Conservation (phyloP, 1,140 invertebrate genomes). For the Monochamus saltuarius region DNA sequence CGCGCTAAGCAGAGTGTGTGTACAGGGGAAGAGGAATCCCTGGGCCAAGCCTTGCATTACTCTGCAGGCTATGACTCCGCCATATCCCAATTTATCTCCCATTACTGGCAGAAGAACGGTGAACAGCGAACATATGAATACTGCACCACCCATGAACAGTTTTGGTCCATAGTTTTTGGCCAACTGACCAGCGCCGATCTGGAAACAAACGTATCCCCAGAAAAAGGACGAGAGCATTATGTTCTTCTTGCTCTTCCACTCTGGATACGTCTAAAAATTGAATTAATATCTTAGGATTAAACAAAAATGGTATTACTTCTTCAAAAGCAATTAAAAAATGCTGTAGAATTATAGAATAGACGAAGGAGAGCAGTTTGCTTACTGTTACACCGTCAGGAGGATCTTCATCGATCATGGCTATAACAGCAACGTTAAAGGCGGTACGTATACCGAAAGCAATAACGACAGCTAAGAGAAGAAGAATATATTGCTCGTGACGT, state of each 20-base stretch:
- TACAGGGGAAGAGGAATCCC: constrained; percentile 37
- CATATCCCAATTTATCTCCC: constrained; percentile 21
- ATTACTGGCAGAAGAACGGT: constrained; percentile 54
- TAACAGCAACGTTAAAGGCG: no score
- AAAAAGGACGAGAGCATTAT: constrained; percentile 67
- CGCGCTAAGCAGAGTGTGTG: constrained; percentile 32
- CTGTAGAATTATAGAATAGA: background rate
- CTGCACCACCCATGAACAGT: constrained; percentile 60
- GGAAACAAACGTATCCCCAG: constrained; percentile 59
- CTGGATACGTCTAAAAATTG: constrained; percentile 27
- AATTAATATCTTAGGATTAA: background rate
- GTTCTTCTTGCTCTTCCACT: constrained; percentile 56
- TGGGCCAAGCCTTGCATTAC: constrained; percentile 34
- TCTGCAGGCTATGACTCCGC: constrained; percentile 33
- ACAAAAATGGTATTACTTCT: background rate
- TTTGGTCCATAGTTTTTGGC: constrained; percentile 65
- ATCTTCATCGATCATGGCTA: no score
- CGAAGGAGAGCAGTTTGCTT: no score
- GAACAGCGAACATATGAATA: constrained; percentile 51
- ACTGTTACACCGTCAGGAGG: no score
- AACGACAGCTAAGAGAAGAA: no score
- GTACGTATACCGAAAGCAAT: no score
- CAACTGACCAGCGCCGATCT: constrained; percentile 68
- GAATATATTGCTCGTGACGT: no score
- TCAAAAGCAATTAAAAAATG: background rate